Evolutionary conservation across 1,140 invertebrate species (phyloP).

Genomic region (Heliconius himera): DNA sequence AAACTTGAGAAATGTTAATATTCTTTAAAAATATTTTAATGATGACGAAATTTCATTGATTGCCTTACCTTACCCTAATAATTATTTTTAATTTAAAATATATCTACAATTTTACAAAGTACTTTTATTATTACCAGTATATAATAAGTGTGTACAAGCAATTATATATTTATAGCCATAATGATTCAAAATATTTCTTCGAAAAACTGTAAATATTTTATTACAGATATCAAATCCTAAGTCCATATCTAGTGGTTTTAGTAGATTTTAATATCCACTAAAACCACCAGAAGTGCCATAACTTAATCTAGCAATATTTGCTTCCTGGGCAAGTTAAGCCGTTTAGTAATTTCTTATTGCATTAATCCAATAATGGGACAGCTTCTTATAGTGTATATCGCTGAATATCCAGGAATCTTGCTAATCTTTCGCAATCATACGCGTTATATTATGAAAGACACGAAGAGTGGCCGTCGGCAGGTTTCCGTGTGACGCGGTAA

Average conservation of each 20-base stretch:
- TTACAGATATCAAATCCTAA: not conserved
- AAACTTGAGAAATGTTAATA: not conserved
- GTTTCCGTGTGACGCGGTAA: conserved; percentile 50
- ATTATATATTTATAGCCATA: too few species aligned
- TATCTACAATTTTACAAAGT: too few species aligned
- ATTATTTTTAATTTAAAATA: too few species aligned
- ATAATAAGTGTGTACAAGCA: too few species aligned
- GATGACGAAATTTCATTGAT: too few species aligned
- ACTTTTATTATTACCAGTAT: too few species aligned
- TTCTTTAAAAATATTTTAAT: too few species aligned
- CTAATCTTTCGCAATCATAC: conserved; percentile 29
- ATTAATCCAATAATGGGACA: not conserved
- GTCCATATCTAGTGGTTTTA: not conserved
- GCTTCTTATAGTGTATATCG: not conserved
- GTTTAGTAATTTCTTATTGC: not conserved
- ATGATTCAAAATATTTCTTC: not conserved
- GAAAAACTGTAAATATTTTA: not conserved
- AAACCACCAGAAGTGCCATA: not conserved
- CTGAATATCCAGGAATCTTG: conserved; percentile 2
- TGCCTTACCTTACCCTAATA: too few species aligned
- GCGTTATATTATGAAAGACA: conserved; percentile 32
- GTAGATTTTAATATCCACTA: not conserved
- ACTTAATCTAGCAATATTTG: not conserved
- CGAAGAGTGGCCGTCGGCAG: conserved; percentile 30
- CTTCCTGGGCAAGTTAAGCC: not conserved